Percentiles rank a stretch among this genome's conserved stretches.
Evolutionary conservation across 2,113 vertebrate species (phyloP).

Genomic region (Charadrius vociferus): DNA sequence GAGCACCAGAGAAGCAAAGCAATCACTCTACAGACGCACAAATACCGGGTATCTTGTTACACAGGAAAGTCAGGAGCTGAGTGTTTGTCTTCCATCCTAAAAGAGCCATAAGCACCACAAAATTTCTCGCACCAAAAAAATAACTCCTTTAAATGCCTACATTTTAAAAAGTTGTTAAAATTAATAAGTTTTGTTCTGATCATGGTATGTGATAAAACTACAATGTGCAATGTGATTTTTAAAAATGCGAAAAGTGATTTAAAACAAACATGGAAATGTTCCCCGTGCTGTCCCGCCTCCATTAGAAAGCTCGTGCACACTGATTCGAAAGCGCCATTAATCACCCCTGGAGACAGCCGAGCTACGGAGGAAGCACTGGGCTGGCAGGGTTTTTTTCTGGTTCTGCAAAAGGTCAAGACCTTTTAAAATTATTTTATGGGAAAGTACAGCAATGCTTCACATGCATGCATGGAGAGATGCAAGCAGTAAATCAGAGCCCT

Average conservation of each 20-base stretch:
- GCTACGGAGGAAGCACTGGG: not conserved
- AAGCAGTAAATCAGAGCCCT: not conserved
- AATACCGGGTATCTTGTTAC: not conserved
- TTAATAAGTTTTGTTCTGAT: not conserved
- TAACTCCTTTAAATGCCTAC: fast-evolving
- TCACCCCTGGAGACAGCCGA: fast-evolving
- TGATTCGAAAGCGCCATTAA: fast-evolving
- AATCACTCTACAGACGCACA: not conserved
- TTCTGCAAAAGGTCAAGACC: not conserved
- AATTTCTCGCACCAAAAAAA: fast-evolving
- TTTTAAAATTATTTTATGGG: not conserved
- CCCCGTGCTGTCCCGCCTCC: not conserved
- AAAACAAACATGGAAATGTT: not conserved
- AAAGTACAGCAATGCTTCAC: fast-evolving
- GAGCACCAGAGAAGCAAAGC: not conserved
- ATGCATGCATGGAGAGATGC: fast-evolving
- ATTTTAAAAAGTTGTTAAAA: not conserved
- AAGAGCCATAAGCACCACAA: not conserved
- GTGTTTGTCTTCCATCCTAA: not conserved
- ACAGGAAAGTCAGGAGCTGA: not conserved
- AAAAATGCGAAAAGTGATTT: not conserved
- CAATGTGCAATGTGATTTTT: fast-evolving
- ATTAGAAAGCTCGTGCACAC: not conserved
- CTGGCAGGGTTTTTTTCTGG: not conserved
- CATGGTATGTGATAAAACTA: fast-evolving